Evolutionary conservation across 2,888 invertebrate genomes (phyloP).

Genomic region (Pristionchus arcanus): DNA sequence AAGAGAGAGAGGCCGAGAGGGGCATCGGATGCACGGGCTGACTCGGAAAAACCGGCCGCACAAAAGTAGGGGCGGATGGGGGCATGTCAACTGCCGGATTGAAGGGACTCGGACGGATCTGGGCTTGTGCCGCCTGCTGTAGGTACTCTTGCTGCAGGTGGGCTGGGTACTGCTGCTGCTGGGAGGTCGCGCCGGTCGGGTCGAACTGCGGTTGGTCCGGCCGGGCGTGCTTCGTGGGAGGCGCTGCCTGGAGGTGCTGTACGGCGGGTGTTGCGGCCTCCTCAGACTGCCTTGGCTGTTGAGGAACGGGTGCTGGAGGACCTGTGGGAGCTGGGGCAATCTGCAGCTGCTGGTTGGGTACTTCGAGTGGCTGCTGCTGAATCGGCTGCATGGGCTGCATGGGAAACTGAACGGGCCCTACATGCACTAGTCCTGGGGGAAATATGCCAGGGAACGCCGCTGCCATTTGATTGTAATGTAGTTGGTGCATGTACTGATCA

Average conservation of each 20-base stretch:
- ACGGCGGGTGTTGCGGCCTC: neutral
- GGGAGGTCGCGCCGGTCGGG: neutral
- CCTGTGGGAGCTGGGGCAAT: neutral
- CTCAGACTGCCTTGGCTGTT: neutral
- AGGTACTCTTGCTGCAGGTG: neutral
- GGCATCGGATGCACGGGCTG: neutral
- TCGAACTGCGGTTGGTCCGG: neutral
- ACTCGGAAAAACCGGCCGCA: neutral
- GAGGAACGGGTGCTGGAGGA: neutral
- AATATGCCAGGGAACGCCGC: neutral
- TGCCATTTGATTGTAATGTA: neutral
- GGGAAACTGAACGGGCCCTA: too few species aligned
- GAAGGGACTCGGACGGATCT: constrained; percentile 2
- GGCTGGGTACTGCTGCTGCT: neutral
- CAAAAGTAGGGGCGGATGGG: neutral
- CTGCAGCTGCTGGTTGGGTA: neutral
- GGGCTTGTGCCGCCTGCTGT: neutral
- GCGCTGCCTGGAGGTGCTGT: neutral
- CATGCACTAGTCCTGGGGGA: neutral
- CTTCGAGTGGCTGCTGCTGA: neutral
- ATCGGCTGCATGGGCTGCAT: constrained; percentile 2
- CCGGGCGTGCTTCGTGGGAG: neutral
- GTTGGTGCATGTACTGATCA: neutral
- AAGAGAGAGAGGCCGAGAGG: neutral
- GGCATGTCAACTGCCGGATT: neutral